phyloP scores from a whole-genome alignment of 2,797 vertebrate genomes.

The Rhincodon typus region DNA sequence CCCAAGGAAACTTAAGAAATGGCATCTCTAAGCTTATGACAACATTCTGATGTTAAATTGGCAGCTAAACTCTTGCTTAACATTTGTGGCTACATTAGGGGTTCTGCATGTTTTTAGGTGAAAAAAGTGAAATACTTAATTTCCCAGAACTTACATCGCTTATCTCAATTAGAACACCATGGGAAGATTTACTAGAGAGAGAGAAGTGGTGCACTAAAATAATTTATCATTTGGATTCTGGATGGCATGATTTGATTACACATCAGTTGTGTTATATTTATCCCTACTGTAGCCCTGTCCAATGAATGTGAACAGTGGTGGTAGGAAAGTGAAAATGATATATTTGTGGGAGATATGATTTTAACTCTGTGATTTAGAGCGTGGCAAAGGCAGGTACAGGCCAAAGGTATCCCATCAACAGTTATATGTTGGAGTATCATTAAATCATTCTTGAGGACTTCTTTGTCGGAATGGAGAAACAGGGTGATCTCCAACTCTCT shows the following conservation, averaged over 20 bases:
- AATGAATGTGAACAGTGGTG: too few species aligned
- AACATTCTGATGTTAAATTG: background rate
- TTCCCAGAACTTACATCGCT: background rate
- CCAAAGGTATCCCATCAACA: background rate
- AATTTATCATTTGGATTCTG: background rate
- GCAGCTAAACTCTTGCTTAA: background rate
- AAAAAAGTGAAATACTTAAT: background rate
- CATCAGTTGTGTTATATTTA: background rate
- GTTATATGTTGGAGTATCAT: background rate
- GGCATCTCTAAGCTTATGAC: background rate
- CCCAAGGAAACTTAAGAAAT: background rate
- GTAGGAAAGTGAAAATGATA: background rate
- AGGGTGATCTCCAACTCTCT: background rate
- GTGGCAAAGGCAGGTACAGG: background rate
- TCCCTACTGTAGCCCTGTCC: background rate
- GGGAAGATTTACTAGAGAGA: background rate
- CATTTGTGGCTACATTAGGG: background rate
- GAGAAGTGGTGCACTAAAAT: background rate
- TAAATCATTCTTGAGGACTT: background rate
- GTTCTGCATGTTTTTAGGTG: too few species aligned
- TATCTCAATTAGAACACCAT: background rate
- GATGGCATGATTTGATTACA: background rate
- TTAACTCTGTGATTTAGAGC: background rate
- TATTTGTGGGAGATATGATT: background rate
- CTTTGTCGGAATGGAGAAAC: background rate